Evolutionary conservation across 1,140 invertebrate genomes (phyloP), one percentile per base, ranked within the genome.

Genomic region (Zophobas morio): DNA sequence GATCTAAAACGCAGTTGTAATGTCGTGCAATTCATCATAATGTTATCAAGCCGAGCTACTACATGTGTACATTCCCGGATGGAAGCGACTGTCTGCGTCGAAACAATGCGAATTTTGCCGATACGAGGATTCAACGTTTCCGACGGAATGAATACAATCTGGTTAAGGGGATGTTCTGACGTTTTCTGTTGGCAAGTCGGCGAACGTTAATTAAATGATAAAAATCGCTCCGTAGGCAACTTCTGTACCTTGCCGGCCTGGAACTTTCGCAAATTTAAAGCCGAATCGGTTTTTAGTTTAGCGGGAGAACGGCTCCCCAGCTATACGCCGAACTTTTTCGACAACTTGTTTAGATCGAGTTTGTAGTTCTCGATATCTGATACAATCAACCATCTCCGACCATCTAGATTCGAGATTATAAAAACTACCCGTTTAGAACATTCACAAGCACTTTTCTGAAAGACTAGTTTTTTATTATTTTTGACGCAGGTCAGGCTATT

Each of bases 1-100:
- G 57, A 76, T 76, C 75, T 70, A 66, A 42, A 77, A 77, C 75
- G 70, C 66, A 35, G 66, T 66, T 78, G 70, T 74, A 39, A 66
- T 74, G 51, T 63, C 71, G 57, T 54, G 76, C 76, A 54, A 78
- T 78, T 74, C 76, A 78, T 78, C 76, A 78, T 78, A 72, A 60
- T 76, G 66, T 77, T 77, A 77, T 77, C 75, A 71, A 71, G 75
- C 66, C 5, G 49, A 71, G 51, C 75, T 70, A 66, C 63, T 53
- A 77, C 63, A 77, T 71, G 66, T 51, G 75, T 77, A 77, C 75
- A 77, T 46, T 77, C 75, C 33, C 37, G 57, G 56, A 42, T 63
- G 47, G n/a, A 70, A 75, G 49, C 47, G 47, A 70, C 56, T 70
- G 40, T 70, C 36, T 70, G 56, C 8, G 39, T 36, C 35, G 39